A percentile compares a stretch with the other conserved stretches of the same genome.
Conservation (phyloP, 2,113 vertebrate species). For the Psittacara wagleri region DNA sequence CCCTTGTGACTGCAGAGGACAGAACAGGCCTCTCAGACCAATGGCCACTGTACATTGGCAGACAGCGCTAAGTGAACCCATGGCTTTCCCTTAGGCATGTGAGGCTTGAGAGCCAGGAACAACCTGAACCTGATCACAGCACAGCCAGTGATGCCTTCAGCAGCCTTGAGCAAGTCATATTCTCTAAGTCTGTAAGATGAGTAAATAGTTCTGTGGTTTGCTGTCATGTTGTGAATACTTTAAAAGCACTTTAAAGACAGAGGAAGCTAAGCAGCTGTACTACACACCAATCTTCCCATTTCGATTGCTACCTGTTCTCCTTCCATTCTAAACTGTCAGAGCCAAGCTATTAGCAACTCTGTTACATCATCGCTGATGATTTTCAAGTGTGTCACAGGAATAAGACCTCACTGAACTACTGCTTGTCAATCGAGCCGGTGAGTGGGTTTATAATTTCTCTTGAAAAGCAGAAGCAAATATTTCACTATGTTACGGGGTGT, state of each 20-base stretch:
- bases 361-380: neutral
- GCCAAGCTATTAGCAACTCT: neutral
- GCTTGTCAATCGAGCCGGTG: neutral
- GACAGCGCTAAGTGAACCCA: neutral
- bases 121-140: neutral
- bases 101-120: neutral
- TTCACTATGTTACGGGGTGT: neutral
- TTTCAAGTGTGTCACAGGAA: neutral
- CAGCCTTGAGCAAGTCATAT: neutral
- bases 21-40: neutral
- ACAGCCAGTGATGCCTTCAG: neutral
- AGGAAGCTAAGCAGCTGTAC: neutral
- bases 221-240: neutral
- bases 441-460: neutral
- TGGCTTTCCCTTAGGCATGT: neutral
- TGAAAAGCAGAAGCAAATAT: neutral
- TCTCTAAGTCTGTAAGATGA: neutral
- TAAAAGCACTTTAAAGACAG: neutral
- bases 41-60: accelerated
- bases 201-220: neutral
- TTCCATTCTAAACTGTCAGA: neutral
- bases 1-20: neutral
- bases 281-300: neutral
- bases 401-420: neutral
- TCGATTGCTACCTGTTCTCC: neutral